Percentiles rank a stretch among this genome's conserved stretches.
Conservation (phyloP, 1,140 invertebrate species). For the Acarapis woodi region DNA sequence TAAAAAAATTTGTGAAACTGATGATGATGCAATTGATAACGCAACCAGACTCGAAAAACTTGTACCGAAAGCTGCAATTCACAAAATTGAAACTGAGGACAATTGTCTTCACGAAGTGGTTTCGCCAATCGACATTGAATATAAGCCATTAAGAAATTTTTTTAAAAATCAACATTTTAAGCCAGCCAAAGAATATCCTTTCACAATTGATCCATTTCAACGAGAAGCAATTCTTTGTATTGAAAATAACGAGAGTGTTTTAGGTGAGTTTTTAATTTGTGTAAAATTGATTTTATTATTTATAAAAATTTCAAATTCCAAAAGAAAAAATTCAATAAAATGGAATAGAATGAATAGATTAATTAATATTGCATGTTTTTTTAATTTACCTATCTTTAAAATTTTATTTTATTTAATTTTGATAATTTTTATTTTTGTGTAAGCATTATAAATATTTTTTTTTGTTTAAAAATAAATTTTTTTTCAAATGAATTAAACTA, state of each 20-base stretch:
- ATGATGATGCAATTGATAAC: neutral
- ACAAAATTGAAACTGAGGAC: constrained; percentile 6
- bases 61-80: constrained; percentile 1
- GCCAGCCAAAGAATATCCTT: constrained; percentile 74
- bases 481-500: too few species aligned
- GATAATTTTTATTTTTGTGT: too few species aligned
- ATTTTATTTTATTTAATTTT: too few species aligned
- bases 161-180: constrained; percentile 19
- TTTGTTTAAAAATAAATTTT: too few species aligned
- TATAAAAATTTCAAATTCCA: too few species aligned
- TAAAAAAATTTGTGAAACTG: too few species aligned
- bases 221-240: constrained; percentile 88
- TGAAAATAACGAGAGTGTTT: constrained; percentile 82
- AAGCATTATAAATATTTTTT: too few species aligned
- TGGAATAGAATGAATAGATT: too few species aligned
- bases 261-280: constrained; percentile 22
- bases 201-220: constrained; percentile 90
- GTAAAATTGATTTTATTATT: neutral
- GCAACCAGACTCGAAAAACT: constrained; percentile 3
- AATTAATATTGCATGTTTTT: too few species aligned
- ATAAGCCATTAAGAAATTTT: constrained; percentile 31
- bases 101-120: constrained; percentile 25
- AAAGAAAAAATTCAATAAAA: too few species aligned
- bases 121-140: constrained; percentile 50
- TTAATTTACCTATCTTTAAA: too few species aligned